These are phyloP conservation scores for Callimorpha dominula DNA, from an alignment of 2,888 invertebrate species.

Conservation along the genomic window DNA sequence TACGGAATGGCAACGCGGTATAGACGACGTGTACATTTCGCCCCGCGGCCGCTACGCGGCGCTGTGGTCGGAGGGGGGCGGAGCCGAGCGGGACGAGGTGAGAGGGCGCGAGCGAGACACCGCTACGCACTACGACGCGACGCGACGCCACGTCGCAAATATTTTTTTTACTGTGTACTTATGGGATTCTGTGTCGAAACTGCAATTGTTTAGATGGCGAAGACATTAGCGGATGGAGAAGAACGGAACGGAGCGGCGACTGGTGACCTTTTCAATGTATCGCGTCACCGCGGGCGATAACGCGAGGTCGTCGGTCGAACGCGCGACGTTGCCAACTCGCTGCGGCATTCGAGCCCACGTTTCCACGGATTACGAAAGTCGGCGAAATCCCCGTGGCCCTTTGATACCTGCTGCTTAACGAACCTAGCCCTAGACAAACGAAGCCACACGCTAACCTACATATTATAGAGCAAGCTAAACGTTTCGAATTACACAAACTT, in stretches of 20 bases:
- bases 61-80: conserved; percentile 76
- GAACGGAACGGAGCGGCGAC: conserved; percentile 65
- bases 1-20: conserved; percentile 87
- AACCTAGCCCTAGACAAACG: conserved; percentile 62
- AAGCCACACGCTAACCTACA: conserved; percentile 56
- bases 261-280: conserved; percentile 82
- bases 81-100: conserved; percentile 74
- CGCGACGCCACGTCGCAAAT: conserved; percentile 60
- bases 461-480: conserved; percentile 40
- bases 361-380: conserved; percentile 75
- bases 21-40: conserved; percentile 77
- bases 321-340: conserved; percentile 82
- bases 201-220: conserved; percentile 79
- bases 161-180: conserved; percentile 73
- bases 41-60: conserved; percentile 81
- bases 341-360: conserved; percentile 72
- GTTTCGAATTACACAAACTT: conserved; percentile 42
- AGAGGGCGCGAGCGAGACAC: conserved; percentile 76
- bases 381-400: conserved; percentile 75
- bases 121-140: conserved; percentile 55
- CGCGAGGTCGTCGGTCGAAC: conserved; percentile 82
- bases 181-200: conserved; percentile 76
- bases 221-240: conserved; percentile 75
- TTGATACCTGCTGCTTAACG: conserved; percentile 62
- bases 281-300: conserved; percentile 82